These are phyloP conservation scores for Lepilemur ruficaudatus DNA, from an alignment of 2,797 vertebrate species.

Conservation along the genomic window DNA sequence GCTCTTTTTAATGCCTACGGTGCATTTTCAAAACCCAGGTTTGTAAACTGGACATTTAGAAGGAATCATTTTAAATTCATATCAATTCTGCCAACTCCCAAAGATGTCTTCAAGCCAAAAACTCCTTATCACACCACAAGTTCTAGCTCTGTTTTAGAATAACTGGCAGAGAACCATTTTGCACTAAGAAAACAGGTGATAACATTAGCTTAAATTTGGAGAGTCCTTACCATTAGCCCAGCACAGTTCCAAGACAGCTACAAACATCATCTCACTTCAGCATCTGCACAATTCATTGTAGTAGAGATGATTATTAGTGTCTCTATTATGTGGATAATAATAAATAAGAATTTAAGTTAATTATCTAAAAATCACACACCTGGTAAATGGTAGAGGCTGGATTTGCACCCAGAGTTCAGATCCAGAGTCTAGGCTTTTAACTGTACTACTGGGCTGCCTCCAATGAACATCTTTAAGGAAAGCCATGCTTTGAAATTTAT, in stretches of 20 bases:
- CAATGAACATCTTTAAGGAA: not conserved
- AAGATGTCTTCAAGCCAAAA: conserved; percentile 14
- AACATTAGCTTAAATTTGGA: not conserved
- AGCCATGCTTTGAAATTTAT: not conserved
- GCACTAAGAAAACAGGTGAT: not conserved
- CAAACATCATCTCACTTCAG: not conserved
- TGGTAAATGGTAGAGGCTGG: not conserved
- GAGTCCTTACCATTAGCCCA: not conserved
- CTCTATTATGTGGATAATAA: not conserved
- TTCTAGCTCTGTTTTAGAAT: not conserved
- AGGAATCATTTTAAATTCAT: conserved; percentile 39
- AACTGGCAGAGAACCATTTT: not conserved
- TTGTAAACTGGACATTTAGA: conserved; percentile 36
- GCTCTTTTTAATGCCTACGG: not conserved
- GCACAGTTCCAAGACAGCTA: not conserved
- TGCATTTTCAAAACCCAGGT: conserved; percentile 1
- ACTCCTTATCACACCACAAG: not conserved
- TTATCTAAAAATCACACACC: not conserved
- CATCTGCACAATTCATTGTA: not conserved
- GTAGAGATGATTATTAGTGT: not conserved
- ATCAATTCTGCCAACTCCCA: not conserved
- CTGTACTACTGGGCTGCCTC: not conserved
- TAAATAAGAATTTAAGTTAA: not conserved
- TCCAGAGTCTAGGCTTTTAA: not conserved
- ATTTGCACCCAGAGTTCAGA: not conserved